phyloP scores from a whole-genome alignment of 2,797 vertebrate genomes.

The Girardinus metallicus region DNA sequence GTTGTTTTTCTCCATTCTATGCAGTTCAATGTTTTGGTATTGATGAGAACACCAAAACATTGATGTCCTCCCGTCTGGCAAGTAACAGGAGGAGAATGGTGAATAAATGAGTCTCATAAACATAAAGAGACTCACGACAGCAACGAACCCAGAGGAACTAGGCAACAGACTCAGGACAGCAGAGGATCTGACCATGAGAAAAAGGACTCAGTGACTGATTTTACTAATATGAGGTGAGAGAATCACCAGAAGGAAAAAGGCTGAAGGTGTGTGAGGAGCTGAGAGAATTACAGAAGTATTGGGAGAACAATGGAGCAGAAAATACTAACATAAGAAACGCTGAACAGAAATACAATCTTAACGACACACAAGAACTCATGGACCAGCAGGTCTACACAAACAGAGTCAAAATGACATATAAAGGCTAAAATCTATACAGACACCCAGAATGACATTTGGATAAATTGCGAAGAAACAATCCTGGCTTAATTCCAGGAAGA shows the following conservation, averaged over 20 bases:
- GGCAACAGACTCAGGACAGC: not conserved
- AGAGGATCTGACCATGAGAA: not conserved
- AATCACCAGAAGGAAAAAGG: not conserved
- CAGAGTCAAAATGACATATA: too few relatives aligned
- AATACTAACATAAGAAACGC: not conserved
- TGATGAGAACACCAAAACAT: not conserved
- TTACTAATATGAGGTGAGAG: not conserved
- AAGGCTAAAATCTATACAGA: too few relatives aligned
- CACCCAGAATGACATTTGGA: too few relatives aligned
- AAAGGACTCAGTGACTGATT: not conserved
- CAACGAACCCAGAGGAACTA: not conserved
- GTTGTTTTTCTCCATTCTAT: not conserved
- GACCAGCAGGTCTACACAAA: too few relatives aligned
- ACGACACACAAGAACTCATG: too few relatives aligned
- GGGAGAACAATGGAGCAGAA: not conserved
- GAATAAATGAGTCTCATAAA: not conserved
- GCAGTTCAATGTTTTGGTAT: not conserved
- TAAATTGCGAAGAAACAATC: too few relatives aligned
- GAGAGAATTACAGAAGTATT: not conserved
- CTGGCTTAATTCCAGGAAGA: too few relatives aligned
- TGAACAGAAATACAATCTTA: too few relatives aligned
- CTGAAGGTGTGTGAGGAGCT: not conserved
- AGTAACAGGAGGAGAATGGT: not conserved
- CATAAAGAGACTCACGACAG: not conserved
- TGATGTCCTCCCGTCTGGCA: too few relatives aligned